phyloP scores from a whole-genome alignment of 2,888 invertebrate species.

The Hemithea aestivaria region DNA sequence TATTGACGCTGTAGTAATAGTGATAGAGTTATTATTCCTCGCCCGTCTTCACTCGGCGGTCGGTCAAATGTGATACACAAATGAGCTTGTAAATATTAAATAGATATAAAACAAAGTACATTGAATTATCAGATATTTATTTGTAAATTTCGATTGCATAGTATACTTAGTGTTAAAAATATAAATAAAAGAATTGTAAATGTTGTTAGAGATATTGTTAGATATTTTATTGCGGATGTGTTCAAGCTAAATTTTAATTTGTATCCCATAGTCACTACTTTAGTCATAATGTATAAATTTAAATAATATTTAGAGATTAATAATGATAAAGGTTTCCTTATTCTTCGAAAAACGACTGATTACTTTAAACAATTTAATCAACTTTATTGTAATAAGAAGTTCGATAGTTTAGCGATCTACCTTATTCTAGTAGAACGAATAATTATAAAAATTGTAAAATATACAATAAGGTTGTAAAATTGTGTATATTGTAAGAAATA shows the following conservation, averaged over 20 bases:
- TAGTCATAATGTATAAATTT: conserved; percentile 19
- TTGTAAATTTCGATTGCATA: conserved; percentile 48
- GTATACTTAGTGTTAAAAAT: conserved; percentile 30
- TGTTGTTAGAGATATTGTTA: conserved; percentile 51
- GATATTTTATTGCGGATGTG: conserved; percentile 60
- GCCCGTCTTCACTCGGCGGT: conserved; percentile 41
- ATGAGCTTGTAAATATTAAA: conserved; percentile 75
- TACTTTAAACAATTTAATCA: conserved; percentile 38
- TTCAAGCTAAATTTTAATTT: conserved; percentile 56
- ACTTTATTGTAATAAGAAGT: too few species aligned
- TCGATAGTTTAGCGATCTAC: too few species aligned
- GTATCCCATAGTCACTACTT: conserved; percentile 23
- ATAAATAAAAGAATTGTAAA: conserved; percentile 34
- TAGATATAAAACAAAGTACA: conserved; percentile 57
- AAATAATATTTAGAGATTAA: conserved; percentile 26
- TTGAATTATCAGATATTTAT: conserved; percentile 62
- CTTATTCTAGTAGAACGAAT: too few species aligned
- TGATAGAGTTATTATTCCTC: conserved; percentile 40
- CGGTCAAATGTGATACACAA: conserved; percentile 73
- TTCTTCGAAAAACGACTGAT: conserved; percentile 59
- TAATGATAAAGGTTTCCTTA: conserved; percentile 21
- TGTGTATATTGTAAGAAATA: conserved; percentile 54
- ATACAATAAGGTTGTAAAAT: conserved; percentile 37
- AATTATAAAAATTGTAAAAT: too few species aligned
- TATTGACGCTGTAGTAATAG: conserved; percentile 74